Evolutionary conservation across 2,888 invertebrate genomes (phyloP).

Genomic region (Trichacis sp.): DNA sequence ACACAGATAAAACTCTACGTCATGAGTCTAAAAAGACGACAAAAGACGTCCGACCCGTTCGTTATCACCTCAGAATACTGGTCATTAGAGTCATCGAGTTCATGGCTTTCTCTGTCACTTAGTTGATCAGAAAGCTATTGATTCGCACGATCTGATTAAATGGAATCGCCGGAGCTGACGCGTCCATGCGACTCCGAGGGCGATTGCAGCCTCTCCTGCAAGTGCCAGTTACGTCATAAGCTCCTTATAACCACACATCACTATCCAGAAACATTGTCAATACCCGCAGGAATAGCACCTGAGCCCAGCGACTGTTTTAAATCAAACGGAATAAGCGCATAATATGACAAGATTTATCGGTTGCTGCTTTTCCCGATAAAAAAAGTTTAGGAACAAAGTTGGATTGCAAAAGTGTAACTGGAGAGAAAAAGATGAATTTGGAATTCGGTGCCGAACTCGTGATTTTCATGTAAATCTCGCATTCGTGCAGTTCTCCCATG

Average conservation of each 20-base stretch:
- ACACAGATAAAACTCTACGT: too few relatives aligned
- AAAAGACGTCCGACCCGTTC: constrained; percentile 10
- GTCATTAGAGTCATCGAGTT: constrained; percentile 15
- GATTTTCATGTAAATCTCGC: constrained; percentile 19
- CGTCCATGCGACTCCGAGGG: neutral
- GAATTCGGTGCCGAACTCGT: constrained; percentile 37
- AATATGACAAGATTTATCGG: too few relatives aligned
- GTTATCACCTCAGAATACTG: constrained; percentile 8
- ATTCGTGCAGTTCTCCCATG: neutral
- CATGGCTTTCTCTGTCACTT: constrained; percentile 4
- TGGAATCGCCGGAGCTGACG: constrained; percentile 9
- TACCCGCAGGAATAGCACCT: neutral
- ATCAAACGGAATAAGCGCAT: too few relatives aligned
- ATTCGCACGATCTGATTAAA: constrained; percentile 18
- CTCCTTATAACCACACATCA: neutral
- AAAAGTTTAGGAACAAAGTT: too few relatives aligned
- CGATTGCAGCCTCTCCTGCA: neutral
- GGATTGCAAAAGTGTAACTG: too few relatives aligned
- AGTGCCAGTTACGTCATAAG: constrained; percentile 1
- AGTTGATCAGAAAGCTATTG: constrained; percentile 19
- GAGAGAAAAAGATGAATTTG: constrained; percentile 49
- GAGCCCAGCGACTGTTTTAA: too few relatives aligned
- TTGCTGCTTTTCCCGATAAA: too few relatives aligned
- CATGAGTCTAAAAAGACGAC: neutral
- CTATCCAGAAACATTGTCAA: neutral